Base-by-base conservation (phyloP, 2,113 vertebrate genomes). In the Pygoscelis adeliae region DNA sequence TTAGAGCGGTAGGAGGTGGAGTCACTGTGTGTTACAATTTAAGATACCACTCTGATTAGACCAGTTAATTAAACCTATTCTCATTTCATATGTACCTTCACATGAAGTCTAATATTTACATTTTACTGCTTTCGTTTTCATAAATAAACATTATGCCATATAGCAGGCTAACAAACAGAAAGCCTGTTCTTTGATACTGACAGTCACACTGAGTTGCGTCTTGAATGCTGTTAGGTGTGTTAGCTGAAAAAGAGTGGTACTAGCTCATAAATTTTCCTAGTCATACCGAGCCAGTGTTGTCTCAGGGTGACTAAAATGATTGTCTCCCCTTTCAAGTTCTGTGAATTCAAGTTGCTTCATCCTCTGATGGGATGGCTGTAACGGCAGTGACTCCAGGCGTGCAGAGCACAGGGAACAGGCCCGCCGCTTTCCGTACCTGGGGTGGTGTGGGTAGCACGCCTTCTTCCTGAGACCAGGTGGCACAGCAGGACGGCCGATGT, bases 71-170 rank as follows among this genome's bases (percentile, higher is more conserved):
- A 92, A 93, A 85, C 30, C 66, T 83, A 5, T 58, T 87, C 66
- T 87, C 25, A 38, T 87, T 84, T 91, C 47, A 38, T 65, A 65
- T 0, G 0, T 69, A 69, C 49, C 49, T 79, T 91, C 44, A 50
- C 32, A 29, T 66, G 74, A 91, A 58, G 27, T 40, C 58, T 36
- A 87, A 76, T 38, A 63, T 86, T 90, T 84, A 30, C 47, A 49
- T 63, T 85, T 95, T 72, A 27, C n/a, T 73, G 44, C 90, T 90
- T 93, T 76, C 12, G 18, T 90, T 88, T 97, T 93, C 70, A 80
- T 80, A 53, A 70, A 76, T 62, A 91, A 83, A 52, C 56, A 70
- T 72, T 27, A 50, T 69, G 30, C 44, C n/a, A 30, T 23, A 14
- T 27, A 79, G 47, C n/a, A 80, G 40, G 34, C 40, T 80, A 65